Evolutionary conservation across 1,140 invertebrate species (phyloP).

Genomic region (Hylyphantes graminicola): DNA sequence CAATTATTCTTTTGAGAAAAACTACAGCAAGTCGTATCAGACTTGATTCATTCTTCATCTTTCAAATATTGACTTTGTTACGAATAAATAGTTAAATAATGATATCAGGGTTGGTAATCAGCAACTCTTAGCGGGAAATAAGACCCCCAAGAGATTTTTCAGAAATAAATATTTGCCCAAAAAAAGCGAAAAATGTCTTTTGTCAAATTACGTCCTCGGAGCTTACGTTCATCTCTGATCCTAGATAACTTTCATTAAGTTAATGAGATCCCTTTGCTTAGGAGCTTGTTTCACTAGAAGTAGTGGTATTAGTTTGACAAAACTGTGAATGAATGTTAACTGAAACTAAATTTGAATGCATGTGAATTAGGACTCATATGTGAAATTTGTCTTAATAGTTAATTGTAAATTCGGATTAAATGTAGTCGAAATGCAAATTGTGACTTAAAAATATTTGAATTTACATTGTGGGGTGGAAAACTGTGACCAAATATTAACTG

Average conservation of each 20-base stretch:
- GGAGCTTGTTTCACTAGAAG: slow-evolving; percentile 38
- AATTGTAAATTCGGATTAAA: too few species aligned
- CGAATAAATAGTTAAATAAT: not conserved
- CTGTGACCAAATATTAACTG: too few species aligned
- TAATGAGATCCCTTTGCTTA: slow-evolving; percentile 32
- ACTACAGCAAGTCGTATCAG: slow-evolving; percentile 12
- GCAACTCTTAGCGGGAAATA: slow-evolving; percentile 24
- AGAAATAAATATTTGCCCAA: slow-evolving; percentile 24
- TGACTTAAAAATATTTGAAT: too few species aligned
- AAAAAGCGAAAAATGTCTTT: slow-evolving; percentile 3
- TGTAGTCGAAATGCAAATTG: too few species aligned
- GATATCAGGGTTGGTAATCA: slow-evolving; percentile 23
- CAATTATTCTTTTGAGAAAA: not conserved
- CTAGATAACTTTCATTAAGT: slow-evolving; percentile 39
- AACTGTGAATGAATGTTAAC: too few species aligned
- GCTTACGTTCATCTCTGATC: slow-evolving; percentile 15
- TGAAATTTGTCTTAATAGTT: too few species aligned
- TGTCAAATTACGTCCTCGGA: not conserved
- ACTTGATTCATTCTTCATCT: slow-evolving; percentile 7
- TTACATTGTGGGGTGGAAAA: too few species aligned
- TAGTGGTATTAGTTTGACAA: not conserved
- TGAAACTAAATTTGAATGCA: too few species aligned
- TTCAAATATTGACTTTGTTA: not conserved
- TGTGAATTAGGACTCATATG: too few species aligned
- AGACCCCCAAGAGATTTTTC: not conserved